Evolutionary conservation across 2,113 vertebrate genomes (phyloP), one percentile per base, ranked within the genome.

Genomic region (Pundamilia nyererei): DNA sequence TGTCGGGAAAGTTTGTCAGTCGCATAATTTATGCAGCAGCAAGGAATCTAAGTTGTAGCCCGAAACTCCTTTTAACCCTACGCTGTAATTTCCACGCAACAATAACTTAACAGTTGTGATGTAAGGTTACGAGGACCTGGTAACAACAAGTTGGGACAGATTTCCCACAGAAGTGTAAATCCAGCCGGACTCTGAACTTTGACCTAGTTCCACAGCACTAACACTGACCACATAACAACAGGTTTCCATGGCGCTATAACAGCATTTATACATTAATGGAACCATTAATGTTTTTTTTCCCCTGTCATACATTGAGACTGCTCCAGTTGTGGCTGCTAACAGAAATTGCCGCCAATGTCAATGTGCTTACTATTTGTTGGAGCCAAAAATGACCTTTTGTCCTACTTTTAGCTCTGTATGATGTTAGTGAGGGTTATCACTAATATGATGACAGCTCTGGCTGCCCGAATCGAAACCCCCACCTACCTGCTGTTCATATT

Each of bases 131-230:
- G 6, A 35, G 58, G 6, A 65, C 31, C 0, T 62, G 0, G 31
- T 0, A n/a, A 12, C 6, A 0, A 35, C 1, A 38, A 65, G 31
- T 12, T 38, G 31, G 60, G 17, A 38, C 31, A n/a, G 60, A 65
- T n/a, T 65, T 65, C 1, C 6, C 3, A 1, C 58, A 35, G 58
- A 62, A 33, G 15, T 3, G 31, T 0, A n/a, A 65, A 65, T 38
- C 1, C 3, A 65, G 2, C 31, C 31, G 0, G 4, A 62, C 0
- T 21, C 62, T 0, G n/a, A 70, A 6, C 13, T 68, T 68, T 21
- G 62, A 56, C 24, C 0, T 38, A 38, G 33, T 68, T 68, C 60
- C 19, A 35, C 56, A 58, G 56, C 56, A 60, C 31, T 65, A 35
- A 35, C 31, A n/a, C 1, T 65, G 60, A n/a, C 33, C 60, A 21